Evolutionary conservation across 2,113 vertebrate genomes (phyloP).

Genomic region (Phrynosoma blainvillii): DNA sequence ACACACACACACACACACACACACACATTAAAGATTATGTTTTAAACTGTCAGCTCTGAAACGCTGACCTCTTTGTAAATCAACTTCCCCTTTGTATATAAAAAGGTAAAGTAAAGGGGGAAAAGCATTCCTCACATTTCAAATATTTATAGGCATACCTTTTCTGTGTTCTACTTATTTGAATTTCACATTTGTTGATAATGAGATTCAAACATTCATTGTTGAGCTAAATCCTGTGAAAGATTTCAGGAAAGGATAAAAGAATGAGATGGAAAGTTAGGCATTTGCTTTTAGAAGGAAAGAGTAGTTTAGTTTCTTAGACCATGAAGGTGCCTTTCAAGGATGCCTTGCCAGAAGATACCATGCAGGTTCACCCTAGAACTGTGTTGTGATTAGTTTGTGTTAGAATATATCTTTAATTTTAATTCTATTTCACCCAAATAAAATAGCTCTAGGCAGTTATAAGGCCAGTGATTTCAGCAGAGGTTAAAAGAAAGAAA

Average conservation of each 20-base stretch:
- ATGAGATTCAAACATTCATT: conserved; percentile 55
- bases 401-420: no score
- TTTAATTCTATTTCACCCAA: no score
- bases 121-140: conserved; percentile 43
- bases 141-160: conserved; percentile 58
- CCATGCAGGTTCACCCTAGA: no score
- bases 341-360: no score
- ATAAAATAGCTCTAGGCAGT: no score
- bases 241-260: conserved; percentile 14
- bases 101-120: conserved; percentile 18
- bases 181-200: conserved; percentile 65
- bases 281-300: conserved; percentile 4
- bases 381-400: no score
- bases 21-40: conserved; percentile 47
- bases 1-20: not conserved
- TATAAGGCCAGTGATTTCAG: no score
- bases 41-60: conserved; percentile 51
- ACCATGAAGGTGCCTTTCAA: no score
- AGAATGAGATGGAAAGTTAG: not conserved
- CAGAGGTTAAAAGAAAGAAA: no score
- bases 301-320: no score
- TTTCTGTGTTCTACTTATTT: conserved; percentile 59
- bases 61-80: conserved; percentile 51
- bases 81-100: conserved; percentile 54
- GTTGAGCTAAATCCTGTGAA: conserved; percentile 44